Evolutionary conservation across 2,888 invertebrate genomes (phyloP), one percentile per base, ranked within the genome.

Genomic region (Archips xylosteana): DNA sequence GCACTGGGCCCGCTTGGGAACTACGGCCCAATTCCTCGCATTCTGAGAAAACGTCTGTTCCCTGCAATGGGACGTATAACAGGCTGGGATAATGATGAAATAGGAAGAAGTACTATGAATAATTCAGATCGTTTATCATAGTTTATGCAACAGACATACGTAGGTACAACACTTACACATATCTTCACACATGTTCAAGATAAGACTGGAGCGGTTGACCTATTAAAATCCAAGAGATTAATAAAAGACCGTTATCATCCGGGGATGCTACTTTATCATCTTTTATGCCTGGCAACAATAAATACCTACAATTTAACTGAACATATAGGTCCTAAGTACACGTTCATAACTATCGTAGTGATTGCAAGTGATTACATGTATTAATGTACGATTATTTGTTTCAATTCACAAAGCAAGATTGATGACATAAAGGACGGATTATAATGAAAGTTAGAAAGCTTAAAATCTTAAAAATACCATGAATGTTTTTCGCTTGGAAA

Each of bases 161-260:
- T n/a, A n/a, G n/a, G n/a, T n/a, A n/a, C n/a, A n/a, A n/a, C n/a
- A n/a, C n/a, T n/a, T n/a, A n/a, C n/a, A n/a, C n/a, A 39, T 23
- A 42, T 32, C 5, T 23, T 51, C 49, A 64, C 73, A 64, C 68
- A 63, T 73, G 73, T 64, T 36, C 23, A 9, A 63, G 71, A 67
- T 69, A 72, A 64, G 47, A 34, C 34, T 51, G 49, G 51, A 51
- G 36, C 15, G 36, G 3, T 34, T 65, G 65, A 65, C 51, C 36
- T 49, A 65, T 47, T 45, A 51, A 51, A 65, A 51, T 32, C n/a
- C 10, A 49, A 64, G n/a, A 59, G 36, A 63, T 57, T 23, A 63
- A 9, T 72, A 34, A 63, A 72, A 67, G 61, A 39, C 32, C 45
- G 2, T 32, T 54, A 47, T 69, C 63, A 42, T 15, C n/a, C 32